phyloP scores from a whole-genome alignment of 2,888 invertebrate genomes.

The Digitonthophagus gazella region DNA sequence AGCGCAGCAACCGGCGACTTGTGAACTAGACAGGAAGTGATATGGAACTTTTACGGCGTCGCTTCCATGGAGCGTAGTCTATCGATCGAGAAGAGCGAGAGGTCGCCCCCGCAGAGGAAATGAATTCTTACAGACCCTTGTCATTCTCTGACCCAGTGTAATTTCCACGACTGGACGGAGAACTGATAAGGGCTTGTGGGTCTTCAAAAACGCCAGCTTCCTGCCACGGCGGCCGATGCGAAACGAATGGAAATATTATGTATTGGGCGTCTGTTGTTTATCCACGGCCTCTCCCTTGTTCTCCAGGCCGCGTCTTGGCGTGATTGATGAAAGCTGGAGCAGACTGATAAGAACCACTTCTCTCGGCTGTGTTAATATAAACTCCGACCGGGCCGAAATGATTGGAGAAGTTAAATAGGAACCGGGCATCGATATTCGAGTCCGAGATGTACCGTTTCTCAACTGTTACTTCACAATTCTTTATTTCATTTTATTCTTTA shows the following conservation, averaged over 20 bases:
- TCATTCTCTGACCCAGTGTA: constrained; percentile 94
- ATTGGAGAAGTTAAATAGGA: not conserved
- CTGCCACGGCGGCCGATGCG: not conserved
- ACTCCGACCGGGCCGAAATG: not conserved
- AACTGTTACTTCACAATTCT: not conserved
- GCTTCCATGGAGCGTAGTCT: not conserved
- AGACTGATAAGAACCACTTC: constrained; percentile 37
- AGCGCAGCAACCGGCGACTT: not conserved
- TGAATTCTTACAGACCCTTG: constrained; percentile 70
- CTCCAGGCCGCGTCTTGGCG: constrained; percentile 23
- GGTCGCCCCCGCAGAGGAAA: constrained; percentile 24
- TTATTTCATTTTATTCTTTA: not conserved
- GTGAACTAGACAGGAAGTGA: not conserved
- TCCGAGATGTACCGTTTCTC: not conserved
- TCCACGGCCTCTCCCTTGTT: constrained; percentile 19
- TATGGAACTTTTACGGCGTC: constrained; percentile 9
- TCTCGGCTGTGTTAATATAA: not conserved
- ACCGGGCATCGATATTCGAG: not conserved
- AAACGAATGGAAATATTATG: constrained; percentile 27
- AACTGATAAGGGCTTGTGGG: constrained; percentile 96
- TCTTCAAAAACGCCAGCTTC: constrained; percentile 53
- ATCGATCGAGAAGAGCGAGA: constrained; percentile 3
- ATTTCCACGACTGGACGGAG: constrained; percentile 91
- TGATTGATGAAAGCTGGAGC: constrained; percentile 46
- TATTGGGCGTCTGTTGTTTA: constrained; percentile 20